Evolutionary conservation across 2,113 vertebrate genomes (phyloP).

Genomic region (Percina caprodes): DNA sequence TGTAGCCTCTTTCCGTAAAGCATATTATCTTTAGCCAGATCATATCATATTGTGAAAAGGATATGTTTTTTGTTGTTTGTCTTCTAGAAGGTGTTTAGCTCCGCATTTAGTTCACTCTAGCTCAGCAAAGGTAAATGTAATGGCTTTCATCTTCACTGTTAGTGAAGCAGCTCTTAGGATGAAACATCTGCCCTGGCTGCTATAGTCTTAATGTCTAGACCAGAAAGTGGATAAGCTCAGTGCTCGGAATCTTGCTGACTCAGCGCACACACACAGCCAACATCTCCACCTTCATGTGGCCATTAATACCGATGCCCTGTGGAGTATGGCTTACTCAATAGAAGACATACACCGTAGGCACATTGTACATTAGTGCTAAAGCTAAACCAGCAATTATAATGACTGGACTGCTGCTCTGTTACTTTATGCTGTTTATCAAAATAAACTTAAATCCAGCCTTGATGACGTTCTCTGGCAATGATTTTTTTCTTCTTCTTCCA

Average conservation of each 20-base stretch:
- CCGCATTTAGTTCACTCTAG: neutral
- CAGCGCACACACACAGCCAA: conserved; percentile 2
- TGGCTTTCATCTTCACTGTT: neutral
- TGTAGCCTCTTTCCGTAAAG: neutral
- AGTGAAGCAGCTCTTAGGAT: neutral
- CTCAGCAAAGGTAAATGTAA: neutral
- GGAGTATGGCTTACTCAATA: conserved; percentile 8
- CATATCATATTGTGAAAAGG: no score
- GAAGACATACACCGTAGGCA: neutral
- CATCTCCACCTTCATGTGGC: neutral
- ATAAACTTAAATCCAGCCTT: neutral
- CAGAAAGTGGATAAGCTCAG: conserved; percentile 5
- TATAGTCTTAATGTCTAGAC: conserved; percentile 1
- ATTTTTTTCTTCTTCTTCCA: neutral
- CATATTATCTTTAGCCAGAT: neutral
- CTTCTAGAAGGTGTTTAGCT: neutral
- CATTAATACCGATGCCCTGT: conserved; percentile 12
- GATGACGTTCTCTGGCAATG: neutral
- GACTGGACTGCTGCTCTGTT: neutral
- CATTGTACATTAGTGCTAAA: neutral
- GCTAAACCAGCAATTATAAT: neutral
- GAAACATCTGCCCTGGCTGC: neutral
- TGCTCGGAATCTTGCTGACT: conserved; percentile 17
- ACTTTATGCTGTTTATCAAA: neutral
- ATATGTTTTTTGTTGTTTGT: neutral